Conservation (phyloP, 2,113 vertebrate species). For the Microcebus jonahi region DNA sequence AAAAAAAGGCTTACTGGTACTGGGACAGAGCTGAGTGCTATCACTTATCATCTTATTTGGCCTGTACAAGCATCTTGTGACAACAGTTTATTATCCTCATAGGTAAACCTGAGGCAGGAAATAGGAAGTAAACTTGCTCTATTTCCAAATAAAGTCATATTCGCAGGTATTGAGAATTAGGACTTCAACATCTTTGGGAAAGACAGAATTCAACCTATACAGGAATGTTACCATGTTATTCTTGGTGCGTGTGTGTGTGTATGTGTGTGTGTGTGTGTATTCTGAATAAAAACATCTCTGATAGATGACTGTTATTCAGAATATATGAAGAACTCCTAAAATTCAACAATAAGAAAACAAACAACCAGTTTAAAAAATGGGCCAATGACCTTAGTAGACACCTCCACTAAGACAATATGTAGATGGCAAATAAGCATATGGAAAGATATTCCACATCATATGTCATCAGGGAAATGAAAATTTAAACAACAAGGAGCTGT, state of each 20-base stretch:
- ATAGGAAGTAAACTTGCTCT: neutral
- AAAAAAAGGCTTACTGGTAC: neutral
- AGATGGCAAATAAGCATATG: neutral
- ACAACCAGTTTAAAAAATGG: neutral
- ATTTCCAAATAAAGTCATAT: neutral
- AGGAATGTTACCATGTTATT: neutral
- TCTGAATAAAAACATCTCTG: neutral
- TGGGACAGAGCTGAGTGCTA: neutral
- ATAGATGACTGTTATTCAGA: neutral
- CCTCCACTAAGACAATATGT: neutral
- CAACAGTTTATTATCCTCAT: slow-evolving; percentile 5
- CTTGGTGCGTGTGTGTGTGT: neutral
- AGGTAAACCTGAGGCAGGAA: neutral
- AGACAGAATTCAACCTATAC: neutral
- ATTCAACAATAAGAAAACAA: neutral
- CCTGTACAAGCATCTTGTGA: neutral
- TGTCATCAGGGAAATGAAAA: neutral
- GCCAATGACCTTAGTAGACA: neutral
- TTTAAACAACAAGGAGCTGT: neutral
- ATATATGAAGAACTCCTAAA: neutral
- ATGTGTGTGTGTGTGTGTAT: neutral
- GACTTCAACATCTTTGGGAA: neutral
- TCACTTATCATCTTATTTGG: neutral
- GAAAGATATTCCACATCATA: neutral
- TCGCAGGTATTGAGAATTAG: neutral